Conservation (phyloP, 2,797 vertebrate genomes). For the Decapterus maruadsi region DNA sequence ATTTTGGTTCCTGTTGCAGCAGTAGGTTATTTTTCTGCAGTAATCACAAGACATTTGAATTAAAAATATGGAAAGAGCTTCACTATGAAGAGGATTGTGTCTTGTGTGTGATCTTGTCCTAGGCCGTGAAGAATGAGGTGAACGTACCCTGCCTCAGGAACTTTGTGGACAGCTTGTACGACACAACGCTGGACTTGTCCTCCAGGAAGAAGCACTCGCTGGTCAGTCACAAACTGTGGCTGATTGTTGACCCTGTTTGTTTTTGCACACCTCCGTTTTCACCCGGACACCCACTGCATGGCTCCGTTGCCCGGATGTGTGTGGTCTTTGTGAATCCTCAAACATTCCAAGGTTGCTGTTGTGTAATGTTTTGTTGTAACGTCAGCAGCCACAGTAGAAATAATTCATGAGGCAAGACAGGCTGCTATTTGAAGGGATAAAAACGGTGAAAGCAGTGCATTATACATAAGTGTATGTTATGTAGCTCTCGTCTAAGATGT, state of each 20-base stretch:
- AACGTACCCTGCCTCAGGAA: constrained; percentile 98
- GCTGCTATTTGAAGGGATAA: constrained; percentile 24
- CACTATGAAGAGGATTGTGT: neutral
- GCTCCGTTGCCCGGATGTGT: constrained; percentile 44
- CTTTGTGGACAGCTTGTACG: constrained; percentile 98
- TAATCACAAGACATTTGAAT: neutral
- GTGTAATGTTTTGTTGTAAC: constrained; percentile 32
- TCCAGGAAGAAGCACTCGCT: constrained; percentile 98
- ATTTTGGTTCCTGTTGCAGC: constrained; percentile 98
- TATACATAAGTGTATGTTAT: neutral
- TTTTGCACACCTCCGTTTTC: constrained; percentile 28
- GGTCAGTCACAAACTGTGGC: constrained; percentile 84
- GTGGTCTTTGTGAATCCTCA: constrained; percentile 60
- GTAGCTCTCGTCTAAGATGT: constrained; percentile 2
- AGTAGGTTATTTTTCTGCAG: constrained; percentile 84
- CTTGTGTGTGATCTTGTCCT: constrained; percentile 47
- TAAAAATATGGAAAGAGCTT: neutral
- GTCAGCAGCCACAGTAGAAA: constrained; percentile 26
- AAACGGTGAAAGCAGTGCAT: constrained; percentile 19
- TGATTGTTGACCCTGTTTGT: constrained; percentile 30
- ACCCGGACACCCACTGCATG: constrained; percentile 24
- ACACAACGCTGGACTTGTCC: constrained; percentile 96
- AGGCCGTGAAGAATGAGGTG: constrained; percentile 99
- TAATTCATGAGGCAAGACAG: constrained; percentile 48
- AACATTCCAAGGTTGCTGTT: constrained; percentile 59